These are phyloP conservation scores for Dromococcyx pavoninus DNA, from an alignment of 2,797 vertebrate genomes.

Conservation along the genomic window DNA sequence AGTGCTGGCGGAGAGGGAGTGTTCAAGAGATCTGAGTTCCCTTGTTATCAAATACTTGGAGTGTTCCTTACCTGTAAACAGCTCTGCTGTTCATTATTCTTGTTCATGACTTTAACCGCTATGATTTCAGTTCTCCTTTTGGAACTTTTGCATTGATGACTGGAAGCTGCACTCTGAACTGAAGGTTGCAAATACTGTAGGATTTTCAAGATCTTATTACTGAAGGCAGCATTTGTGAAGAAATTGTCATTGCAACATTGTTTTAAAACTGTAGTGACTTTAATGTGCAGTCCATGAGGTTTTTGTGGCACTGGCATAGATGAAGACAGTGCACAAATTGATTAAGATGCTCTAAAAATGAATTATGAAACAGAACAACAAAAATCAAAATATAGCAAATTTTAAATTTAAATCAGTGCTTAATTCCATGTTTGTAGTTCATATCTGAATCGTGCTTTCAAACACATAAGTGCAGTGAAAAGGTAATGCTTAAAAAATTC, in stretches of 20 bases:
- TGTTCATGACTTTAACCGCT: not conserved
- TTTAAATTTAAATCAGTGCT: not conserved
- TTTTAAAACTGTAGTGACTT: not conserved
- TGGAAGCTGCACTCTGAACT: not conserved
- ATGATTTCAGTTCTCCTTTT: not conserved
- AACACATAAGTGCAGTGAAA: not conserved
- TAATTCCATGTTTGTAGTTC: accelerated
- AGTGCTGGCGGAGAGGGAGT: not conserved
- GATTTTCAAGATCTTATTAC: not conserved
- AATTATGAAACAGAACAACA: not conserved
- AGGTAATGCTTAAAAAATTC: not conserved
- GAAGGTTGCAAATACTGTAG: not conserved
- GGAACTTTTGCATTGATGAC: not conserved
- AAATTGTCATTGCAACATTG: not conserved
- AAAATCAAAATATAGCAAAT: not conserved
- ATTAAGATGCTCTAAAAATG: not conserved
- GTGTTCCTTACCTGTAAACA: not conserved
- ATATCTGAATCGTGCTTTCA: not conserved
- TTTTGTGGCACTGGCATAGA: not conserved
- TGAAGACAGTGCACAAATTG: not conserved
- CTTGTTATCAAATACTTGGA: not conserved
- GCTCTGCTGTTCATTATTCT: not conserved
- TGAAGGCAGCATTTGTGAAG: not conserved
- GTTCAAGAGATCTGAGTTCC: not conserved
- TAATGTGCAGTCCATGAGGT: accelerated